Conservation (phyloP, 2,888 invertebrate genomes). For the Meghimatium bilineatum region DNA sequence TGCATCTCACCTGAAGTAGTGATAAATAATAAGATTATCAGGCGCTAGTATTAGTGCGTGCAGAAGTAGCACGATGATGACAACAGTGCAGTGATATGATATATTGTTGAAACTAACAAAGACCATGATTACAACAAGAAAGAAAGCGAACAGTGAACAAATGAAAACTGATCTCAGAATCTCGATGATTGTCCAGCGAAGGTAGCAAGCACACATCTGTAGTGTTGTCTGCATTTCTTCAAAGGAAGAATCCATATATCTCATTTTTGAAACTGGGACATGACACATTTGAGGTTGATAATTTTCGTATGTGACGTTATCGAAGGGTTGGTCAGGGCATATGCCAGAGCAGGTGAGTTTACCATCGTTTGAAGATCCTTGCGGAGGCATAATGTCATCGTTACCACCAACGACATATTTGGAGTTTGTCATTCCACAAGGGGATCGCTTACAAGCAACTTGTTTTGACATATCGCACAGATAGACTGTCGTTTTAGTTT, state of each 20-base stretch:
- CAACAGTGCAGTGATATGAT: background rate
- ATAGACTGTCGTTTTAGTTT: background rate
- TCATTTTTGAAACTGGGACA: too few relatives aligned
- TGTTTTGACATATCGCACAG: background rate
- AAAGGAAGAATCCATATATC: too few relatives aligned
- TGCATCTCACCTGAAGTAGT: background rate
- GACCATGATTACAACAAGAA: background rate
- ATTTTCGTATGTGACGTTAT: too few relatives aligned
- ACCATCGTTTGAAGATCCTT: too few relatives aligned
- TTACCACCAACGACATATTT: background rate
- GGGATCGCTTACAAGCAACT: too few relatives aligned
- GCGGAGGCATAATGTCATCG: background rate
- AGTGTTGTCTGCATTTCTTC: too few relatives aligned
- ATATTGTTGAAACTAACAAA: background rate
- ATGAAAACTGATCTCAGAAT: background rate
- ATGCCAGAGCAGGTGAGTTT: too few relatives aligned
- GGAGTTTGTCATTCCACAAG: background rate
- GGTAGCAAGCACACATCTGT: background rate
- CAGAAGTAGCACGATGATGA: background rate
- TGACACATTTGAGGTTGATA: too few relatives aligned
- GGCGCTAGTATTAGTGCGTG: background rate
- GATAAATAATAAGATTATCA: background rate
- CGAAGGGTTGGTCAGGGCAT: too few relatives aligned
- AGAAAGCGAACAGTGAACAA: background rate
- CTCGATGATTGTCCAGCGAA: background rate